phyloP scores from a whole-genome alignment of 64 coral and sea anemone species.

The Porites lutea region DNA sequence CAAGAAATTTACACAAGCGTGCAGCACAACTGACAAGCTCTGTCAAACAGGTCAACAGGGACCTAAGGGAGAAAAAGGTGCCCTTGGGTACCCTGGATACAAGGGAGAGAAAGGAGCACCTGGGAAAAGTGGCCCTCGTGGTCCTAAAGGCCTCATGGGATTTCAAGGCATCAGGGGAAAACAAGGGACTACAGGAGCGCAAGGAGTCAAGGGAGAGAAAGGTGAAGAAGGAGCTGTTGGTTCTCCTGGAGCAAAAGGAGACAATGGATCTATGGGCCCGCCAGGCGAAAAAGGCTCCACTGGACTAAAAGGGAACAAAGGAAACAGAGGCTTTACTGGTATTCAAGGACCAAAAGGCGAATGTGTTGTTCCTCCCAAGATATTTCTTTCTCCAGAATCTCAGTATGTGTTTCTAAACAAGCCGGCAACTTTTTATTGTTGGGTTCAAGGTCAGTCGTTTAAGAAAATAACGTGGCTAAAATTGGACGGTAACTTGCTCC shows the following conservation, averaged over 20 bases:
- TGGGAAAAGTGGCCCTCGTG: not conserved
- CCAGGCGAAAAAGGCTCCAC: not conserved
- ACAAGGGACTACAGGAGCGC: not conserved
- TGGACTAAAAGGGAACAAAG: slow-evolving; percentile 9
- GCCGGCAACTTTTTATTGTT: not conserved
- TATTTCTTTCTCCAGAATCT: not conserved
- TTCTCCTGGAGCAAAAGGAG: not conserved
- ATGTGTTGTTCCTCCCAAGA: not conserved
- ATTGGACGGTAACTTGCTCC: not conserved
- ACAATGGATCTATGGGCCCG: not conserved
- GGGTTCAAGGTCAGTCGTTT: not conserved
- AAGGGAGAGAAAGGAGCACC: slow-evolving; percentile 15
- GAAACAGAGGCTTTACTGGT: not conserved
- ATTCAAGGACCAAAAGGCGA: slow-evolving; percentile 18
- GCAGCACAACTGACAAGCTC: not conserved
- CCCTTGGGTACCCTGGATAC: not conserved
- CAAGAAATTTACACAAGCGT: not conserved
- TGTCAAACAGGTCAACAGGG: slow-evolving; percentile 7
- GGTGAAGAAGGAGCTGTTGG: not conserved
- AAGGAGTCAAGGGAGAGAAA: not conserved
- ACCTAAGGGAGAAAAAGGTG: not conserved
- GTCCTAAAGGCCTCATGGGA: not conserved
- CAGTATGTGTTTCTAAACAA: not conserved
- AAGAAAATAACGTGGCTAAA: not conserved
- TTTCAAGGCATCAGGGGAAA: not conserved